Conservation (phyloP, 1,140 invertebrate genomes). For the Episyrphus balteatus region DNA sequence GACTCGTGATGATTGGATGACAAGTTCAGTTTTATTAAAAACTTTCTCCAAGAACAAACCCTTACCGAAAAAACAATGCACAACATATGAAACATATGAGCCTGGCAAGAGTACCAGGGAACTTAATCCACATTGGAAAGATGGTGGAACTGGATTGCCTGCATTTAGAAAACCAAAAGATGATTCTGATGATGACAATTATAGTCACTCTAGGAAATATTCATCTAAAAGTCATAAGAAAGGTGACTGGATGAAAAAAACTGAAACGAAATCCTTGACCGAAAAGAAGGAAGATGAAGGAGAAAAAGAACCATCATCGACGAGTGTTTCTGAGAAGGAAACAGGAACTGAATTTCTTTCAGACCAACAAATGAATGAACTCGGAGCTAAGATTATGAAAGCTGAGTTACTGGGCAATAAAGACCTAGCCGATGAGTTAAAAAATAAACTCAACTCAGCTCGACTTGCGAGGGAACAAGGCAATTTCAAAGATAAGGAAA, state of each 20-base stretch:
- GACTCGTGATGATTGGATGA: conserved; percentile 46
- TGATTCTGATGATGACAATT: conserved; percentile 11
- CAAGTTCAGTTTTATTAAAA: conserved; percentile 38
- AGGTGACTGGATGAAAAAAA: not conserved
- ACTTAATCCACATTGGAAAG: conserved; percentile 88
- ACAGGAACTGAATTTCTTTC: conserved; percentile 38
- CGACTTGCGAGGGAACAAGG: conserved; percentile 23
- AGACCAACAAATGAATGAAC: conserved; percentile 75
- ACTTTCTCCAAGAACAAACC: conserved; percentile 35
- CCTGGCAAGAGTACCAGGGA: conserved; percentile 62
- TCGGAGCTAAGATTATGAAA: conserved; percentile 80
- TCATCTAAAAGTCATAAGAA: not conserved
- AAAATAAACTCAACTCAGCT: conserved; percentile 61
- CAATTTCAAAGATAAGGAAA: no score
- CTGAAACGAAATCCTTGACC: not conserved
- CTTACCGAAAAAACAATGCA: conserved; percentile 40
- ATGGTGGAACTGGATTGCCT: conserved; percentile 70
- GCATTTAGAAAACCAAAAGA: conserved; percentile 41
- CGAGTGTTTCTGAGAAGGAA: not conserved
- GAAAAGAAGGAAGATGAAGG: not conserved
- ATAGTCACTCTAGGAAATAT: not conserved
- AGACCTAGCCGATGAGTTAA: conserved; percentile 55
- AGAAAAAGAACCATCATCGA: not conserved
- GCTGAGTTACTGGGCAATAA: conserved; percentile 81
- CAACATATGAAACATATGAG: conserved; percentile 52